A percentile compares a stretch with the other conserved stretches of the same genome.
Evolutionary conservation across 2,797 vertebrate species (phyloP).

Genomic region (Spea hammondii): DNA sequence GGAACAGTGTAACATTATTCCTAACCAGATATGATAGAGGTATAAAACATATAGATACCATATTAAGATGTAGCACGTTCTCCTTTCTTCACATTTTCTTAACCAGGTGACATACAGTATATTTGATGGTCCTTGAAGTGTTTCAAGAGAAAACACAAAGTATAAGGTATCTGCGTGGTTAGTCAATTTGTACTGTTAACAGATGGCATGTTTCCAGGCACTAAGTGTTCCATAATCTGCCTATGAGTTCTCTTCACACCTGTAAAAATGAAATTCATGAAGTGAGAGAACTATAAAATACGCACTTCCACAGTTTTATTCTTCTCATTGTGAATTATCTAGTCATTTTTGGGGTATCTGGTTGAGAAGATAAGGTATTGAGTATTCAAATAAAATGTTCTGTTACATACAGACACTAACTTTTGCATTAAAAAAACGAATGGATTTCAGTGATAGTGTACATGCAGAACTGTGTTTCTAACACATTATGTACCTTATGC

Average conservation of each 20-base stretch:
- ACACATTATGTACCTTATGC: slow-evolving; percentile 38
- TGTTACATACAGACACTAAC: slow-evolving; percentile 27
- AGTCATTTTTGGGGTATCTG: slow-evolving; percentile 27
- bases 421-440: slow-evolving; percentile 35
- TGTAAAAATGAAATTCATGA: slow-evolving; percentile 50
- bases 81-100: background rate
- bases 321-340: slow-evolving; percentile 31
- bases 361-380: slow-evolving; percentile 15
- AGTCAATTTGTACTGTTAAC: slow-evolving; percentile 16
- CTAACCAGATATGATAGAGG: background rate
- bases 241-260: slow-evolving; percentile 34
- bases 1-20: background rate
- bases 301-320: slow-evolving; percentile 22
- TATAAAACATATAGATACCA: background rate
- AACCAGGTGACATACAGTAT: background rate
- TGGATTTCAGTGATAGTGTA: slow-evolving; percentile 31
- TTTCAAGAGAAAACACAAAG: background rate
- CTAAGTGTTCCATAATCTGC: slow-evolving; percentile 43
- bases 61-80: background rate
- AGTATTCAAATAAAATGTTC: slow-evolving; percentile 18
- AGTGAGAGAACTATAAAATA: slow-evolving; percentile 23
- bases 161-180: slow-evolving; percentile 16
- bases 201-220: slow-evolving; percentile 26
- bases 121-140: slow-evolving; percentile 1
- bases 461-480: slow-evolving; percentile 31